These are phyloP conservation scores for Schizopygopsis pylzovi DNA, from an alignment of 2,797 vertebrate genomes.

Conservation along the genomic window DNA sequence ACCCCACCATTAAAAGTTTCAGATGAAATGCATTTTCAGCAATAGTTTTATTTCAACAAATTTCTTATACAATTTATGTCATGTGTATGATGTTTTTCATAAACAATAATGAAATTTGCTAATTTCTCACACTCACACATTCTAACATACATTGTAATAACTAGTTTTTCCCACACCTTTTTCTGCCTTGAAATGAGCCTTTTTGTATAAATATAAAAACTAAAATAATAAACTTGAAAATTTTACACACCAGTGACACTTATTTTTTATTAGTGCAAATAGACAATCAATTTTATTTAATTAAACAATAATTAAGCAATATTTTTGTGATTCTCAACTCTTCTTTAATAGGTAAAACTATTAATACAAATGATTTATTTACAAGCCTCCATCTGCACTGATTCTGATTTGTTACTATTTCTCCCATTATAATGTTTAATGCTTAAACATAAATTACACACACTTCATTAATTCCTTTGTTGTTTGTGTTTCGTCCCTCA, in stretches of 20 bases:
- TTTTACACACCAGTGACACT: neutral
- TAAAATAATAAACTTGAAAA: neutral
- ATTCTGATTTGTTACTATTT: neutral
- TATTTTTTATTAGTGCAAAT: neutral
- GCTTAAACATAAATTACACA: neutral
- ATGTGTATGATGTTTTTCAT: neutral
- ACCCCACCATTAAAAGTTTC: neutral
- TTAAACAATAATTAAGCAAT: neutral
- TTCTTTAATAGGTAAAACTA: neutral
- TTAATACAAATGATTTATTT: neutral
- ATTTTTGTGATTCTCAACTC: neutral
- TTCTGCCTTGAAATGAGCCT: neutral
- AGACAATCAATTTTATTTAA: neutral
- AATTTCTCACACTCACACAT: neutral
- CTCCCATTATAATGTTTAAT: neutral
- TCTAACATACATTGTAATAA: neutral
- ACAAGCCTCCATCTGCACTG: neutral
- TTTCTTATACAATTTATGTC: neutral
- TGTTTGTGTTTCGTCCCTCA: constrained; percentile 25
- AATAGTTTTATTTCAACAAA: constrained; percentile 22
- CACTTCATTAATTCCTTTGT: neutral
- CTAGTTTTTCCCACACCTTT: neutral
- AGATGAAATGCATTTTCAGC: neutral
- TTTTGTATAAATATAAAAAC: neutral
- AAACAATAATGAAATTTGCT: neutral